Evolutionary conservation across 2,888 invertebrate genomes (phyloP), one percentile per base, ranked within the genome.

Genomic region (Caenorhabditis doughertyi): DNA sequence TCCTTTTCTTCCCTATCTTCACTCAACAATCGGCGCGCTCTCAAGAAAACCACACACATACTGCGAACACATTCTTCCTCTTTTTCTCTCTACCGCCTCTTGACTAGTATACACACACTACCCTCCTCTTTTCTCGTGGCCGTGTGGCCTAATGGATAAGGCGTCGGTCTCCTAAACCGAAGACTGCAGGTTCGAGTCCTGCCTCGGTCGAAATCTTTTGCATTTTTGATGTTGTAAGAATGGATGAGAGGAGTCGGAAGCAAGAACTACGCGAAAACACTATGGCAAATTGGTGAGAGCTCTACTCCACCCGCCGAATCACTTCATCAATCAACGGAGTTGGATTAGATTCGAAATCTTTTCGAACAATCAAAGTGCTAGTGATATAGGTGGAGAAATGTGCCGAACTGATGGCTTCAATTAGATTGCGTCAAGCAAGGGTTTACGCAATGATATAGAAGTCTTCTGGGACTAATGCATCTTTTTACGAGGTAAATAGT

Each of bases 141-240:
- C 84, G 80, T 85, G 83, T 85, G 82, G 84, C 84, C 85, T 84
- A 89, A 89, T 89, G 89, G 89, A 89, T 89, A 89, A 89, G 89
- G 89, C 89, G 88, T 89, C 88, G 88, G 88, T 88, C 89, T 89
- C 89, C 88, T 89, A 89, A 89, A 89, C 89, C 89, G 87, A 89
- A 89, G 86, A 88, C 81, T 87, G 86, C 83, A 85, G 88, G 89
- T 88, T 88, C 88, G 87, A 88, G 88, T 87, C 88, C 88, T 83
- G 86, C 81, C 82, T 74, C 80, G 81, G 79, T 79, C 79, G 76
- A 72, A 82, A 67, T 47, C 32, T 82, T 82, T 82, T 71, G 58
- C 42, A 5, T 7, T 51, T 77, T 32, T 49, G 29, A 53, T 53
- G 53, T 53, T 60, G 39, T 60, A 18, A 32, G 18, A 29, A 42